Conservation (phyloP, 2,113 vertebrate genomes). For the Hypanus sabinus region DNA sequence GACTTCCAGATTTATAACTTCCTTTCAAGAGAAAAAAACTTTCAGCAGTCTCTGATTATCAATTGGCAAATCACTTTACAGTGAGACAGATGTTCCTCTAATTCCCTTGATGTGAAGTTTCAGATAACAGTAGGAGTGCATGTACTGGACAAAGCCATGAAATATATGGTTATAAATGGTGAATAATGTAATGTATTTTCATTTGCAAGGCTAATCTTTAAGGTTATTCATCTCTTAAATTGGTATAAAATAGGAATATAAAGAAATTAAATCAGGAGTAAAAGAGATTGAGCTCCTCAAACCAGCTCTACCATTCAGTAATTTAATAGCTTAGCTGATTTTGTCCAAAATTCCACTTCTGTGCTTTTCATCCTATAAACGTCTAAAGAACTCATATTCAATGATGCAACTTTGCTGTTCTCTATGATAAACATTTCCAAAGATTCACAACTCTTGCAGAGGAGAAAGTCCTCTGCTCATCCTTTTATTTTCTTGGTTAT, state of each 20-base stretch:
- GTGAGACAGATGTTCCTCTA: not conserved
- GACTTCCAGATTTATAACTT: constrained; percentile 25
- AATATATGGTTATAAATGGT: not conserved
- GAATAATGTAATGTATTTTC: not conserved
- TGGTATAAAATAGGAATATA: not conserved
- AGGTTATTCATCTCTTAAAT: not conserved
- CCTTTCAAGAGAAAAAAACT: constrained; percentile 6
- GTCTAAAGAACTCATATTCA: too few species aligned
- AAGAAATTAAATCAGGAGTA: too few species aligned
- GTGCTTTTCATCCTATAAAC: too few species aligned
- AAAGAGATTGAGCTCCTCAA: too few species aligned
- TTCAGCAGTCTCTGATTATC: constrained; percentile 22
- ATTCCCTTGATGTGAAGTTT: not conserved
- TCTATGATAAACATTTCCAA: too few species aligned
- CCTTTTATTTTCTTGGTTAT: not conserved
- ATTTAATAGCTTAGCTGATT: too few species aligned
- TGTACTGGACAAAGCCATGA: not conserved
- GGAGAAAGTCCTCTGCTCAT: not conserved
- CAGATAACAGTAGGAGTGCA: not conserved
- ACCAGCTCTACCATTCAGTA: too few species aligned
- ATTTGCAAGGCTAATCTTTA: not conserved
- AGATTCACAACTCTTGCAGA: too few species aligned
- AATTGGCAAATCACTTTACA: not conserved
- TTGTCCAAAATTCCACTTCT: too few species aligned
- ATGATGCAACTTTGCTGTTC: too few species aligned